These are phyloP conservation scores for Crioceris asparagi DNA, from an alignment of 2,888 invertebrate genomes.

Conservation along the genomic window DNA sequence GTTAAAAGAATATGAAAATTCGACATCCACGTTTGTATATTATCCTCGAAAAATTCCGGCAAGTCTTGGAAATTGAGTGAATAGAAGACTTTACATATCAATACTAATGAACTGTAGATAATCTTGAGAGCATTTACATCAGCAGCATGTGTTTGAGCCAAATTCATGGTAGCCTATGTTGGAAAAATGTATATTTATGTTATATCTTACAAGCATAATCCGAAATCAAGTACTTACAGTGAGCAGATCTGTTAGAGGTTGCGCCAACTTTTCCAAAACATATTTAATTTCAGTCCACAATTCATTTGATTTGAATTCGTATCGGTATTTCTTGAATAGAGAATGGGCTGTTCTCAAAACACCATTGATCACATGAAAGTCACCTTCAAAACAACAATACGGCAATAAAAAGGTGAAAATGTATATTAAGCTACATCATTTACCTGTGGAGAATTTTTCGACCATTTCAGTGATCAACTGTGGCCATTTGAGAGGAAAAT, in stretches of 20 bases:
- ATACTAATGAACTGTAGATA: slow-evolving; percentile 78
- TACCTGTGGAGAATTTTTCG: slow-evolving; percentile 73
- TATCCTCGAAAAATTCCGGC: slow-evolving; percentile 98
- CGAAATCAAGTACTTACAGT: slow-evolving; percentile 55
- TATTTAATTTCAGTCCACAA: slow-evolving; percentile 96
- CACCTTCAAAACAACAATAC: slow-evolving; percentile 56
- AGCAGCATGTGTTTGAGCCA: slow-evolving; percentile 64
- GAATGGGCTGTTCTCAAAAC: slow-evolving; percentile 93
- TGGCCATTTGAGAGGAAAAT: slow-evolving; percentile 97
- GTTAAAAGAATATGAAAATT: slow-evolving; percentile 75
- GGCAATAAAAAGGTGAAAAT: too few relatives aligned
- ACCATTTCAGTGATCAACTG: slow-evolving; percentile 89
- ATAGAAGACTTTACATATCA: slow-evolving; percentile 92
- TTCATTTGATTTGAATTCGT: slow-evolving; percentile 88
- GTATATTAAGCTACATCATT: too few relatives aligned
- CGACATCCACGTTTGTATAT: slow-evolving; percentile 92
- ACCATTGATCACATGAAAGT: slow-evolving; percentile 91
- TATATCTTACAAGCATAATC: too few relatives aligned
- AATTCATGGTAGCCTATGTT: slow-evolving; percentile 68
- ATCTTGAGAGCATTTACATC: slow-evolving; percentile 74
- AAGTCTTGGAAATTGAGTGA: slow-evolving; percentile 96
- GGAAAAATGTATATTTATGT: slow-evolving; percentile 3
- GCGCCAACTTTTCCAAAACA: slow-evolving; percentile 87
- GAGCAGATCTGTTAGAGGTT: slow-evolving; percentile 86
- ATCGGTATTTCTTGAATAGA: slow-evolving; percentile 89